A percentile compares a stretch with the other conserved stretches of the same genome.
These are phyloP conservation scores for Discoglossus pictus DNA, from an alignment of 2,797 vertebrate genomes.

Conservation along the genomic window DNA sequence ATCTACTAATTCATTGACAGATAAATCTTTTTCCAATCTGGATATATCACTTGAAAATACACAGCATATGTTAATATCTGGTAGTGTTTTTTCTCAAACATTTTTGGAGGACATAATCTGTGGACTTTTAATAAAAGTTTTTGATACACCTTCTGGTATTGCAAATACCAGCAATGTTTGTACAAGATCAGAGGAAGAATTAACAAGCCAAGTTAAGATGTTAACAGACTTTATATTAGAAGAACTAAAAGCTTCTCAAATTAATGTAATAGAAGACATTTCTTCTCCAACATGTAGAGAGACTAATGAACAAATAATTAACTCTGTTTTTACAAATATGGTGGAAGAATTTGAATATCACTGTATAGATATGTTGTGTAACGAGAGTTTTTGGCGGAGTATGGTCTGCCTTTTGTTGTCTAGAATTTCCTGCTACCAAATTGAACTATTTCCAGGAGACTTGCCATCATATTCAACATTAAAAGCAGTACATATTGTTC, in stretches of 20 bases:
- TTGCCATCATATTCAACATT: conserved; percentile 57
- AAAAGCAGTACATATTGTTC: conserved; percentile 52
- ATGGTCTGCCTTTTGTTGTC: conserved; percentile 53
- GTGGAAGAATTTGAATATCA: conserved; percentile 36
- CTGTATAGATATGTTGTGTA: conserved; percentile 10
- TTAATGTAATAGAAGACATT: conserved; percentile 58
- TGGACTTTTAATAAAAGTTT: conserved; percentile 57
- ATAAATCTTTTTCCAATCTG: too few species aligned
- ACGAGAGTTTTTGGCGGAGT: conserved; percentile 40
- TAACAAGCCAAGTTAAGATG: conserved; percentile 50
- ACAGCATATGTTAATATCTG: conserved; percentile 44
- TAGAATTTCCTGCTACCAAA: conserved; percentile 55
- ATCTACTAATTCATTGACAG: too few species aligned
- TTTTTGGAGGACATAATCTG: conserved; percentile 62
- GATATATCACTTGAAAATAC: background rate
- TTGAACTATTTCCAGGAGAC: conserved; percentile 54
- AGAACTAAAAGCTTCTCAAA: conserved; percentile 56
- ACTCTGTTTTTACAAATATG: conserved; percentile 58
- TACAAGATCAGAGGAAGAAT: too few species aligned
- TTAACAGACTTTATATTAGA: conserved; percentile 55
- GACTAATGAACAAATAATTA: conserved; percentile 51
- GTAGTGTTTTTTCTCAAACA: conserved; percentile 53
- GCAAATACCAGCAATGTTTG: conserved; percentile 31
- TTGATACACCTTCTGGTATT: conserved; percentile 47
- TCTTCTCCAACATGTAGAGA: conserved; percentile 51